These are phyloP conservation scores for Hyla sarda DNA, from an alignment of 2,113 vertebrate species.

Conservation along the genomic window DNA sequence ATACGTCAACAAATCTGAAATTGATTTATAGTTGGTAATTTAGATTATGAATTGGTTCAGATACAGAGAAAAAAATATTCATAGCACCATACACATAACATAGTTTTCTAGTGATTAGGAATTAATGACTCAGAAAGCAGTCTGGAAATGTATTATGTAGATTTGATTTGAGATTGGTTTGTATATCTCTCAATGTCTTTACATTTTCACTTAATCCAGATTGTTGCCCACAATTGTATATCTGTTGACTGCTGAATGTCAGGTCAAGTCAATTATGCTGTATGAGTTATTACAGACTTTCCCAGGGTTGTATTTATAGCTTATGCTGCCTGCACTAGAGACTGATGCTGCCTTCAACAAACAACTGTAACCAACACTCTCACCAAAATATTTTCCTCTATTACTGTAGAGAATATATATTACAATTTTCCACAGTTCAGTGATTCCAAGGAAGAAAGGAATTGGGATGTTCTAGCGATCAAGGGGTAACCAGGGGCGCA, in stretches of 20 bases:
- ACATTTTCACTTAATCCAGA: not conserved
- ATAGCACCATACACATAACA: conserved; percentile 57
- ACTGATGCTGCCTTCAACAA: not conserved
- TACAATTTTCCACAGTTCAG: too few relatives aligned
- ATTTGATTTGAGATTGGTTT: conserved; percentile 54
- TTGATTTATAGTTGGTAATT: conserved; percentile 66
- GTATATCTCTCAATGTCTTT: conserved; percentile 13
- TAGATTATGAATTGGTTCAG: conserved; percentile 61
- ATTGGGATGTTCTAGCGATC: too few relatives aligned
- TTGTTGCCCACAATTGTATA: conserved; percentile 2
- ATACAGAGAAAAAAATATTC: conserved; percentile 65
- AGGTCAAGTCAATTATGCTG: not conserved
- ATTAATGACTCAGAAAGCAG: conserved; percentile 62
- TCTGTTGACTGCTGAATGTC: not conserved
- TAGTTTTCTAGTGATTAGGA: conserved; percentile 64
- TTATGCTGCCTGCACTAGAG: not conserved
- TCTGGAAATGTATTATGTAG: conserved; percentile 38
- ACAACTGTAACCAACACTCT: not conserved
- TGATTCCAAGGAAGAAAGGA: too few relatives aligned
- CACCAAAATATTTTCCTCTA: too few relatives aligned
- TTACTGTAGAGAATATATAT: too few relatives aligned
- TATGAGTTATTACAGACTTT: not conserved
- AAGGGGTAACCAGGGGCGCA: too few relatives aligned
- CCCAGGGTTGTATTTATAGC: not conserved
- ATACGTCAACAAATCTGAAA: conserved; percentile 56